Evolutionary conservation across 2,113 vertebrate genomes (phyloP), one percentile per base, ranked within the genome.

Genomic region (Gila orcuttii): DNA sequence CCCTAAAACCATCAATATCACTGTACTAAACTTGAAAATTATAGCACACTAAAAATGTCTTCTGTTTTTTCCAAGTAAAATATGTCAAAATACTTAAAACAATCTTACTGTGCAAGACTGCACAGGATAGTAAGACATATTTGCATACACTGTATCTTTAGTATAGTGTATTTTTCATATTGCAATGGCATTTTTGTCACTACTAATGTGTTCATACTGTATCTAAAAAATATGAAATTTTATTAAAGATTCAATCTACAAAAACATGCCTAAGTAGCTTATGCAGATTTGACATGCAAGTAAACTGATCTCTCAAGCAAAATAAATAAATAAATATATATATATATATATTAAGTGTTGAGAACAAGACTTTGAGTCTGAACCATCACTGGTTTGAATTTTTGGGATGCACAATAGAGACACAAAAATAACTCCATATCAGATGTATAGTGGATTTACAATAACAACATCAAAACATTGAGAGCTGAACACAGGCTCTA

Each of bases 351-450:
- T 25, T 4, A 25, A n/a, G 68, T 71, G 17, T 19, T 68, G 28
- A 69, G 17, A 21, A 21, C 3, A n/a, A 74, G 12, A 47, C 9
- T 73, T 42, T 23, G 21, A 73, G 21, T 73, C 11, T 28, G 5
- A 66, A 33, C 28, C 64, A 68, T 25, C 64, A 33, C 4, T 73
- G 10, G 10, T 74, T 10, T n/a, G 11, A 11, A n/a, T 15, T 74
- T 2, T 47, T 47, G 17, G n/a, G 11, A 71, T 73, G 10, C 9
- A 73, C 42, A 74, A n/a, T 47, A 74, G 47, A 74, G 23, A 47
- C 13, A 77, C 74, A 77, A 77, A 52, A 21, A 77, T 47, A 74
- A 71, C 68, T 42, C n/a, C 68, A 12, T 12, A 71, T 71, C 36
- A 42, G 36, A 71, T 71, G 33, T 36, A 50, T 50, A 75, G 45